Evolutionary conservation across 2,113 vertebrate species (phyloP).

Genomic region (Piprites chloris): DNA sequence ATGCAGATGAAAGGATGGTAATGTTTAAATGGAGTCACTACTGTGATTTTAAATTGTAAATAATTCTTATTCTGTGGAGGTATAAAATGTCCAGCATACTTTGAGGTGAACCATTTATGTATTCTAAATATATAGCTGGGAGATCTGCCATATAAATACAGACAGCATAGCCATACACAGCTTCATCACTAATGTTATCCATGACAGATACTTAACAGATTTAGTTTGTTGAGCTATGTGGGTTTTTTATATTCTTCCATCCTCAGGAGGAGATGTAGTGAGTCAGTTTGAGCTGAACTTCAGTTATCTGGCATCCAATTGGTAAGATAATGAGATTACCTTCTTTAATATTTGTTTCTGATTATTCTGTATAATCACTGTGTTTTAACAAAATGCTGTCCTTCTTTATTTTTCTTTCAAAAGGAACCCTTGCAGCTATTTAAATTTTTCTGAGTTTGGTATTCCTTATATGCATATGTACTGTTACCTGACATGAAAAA

Average conservation of each 20-base stretch:
- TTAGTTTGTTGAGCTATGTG: neutral
- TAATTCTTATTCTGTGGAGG: neutral
- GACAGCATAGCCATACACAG: neutral
- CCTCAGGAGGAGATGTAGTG: conserved; percentile 77
- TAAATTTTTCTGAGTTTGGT: neutral
- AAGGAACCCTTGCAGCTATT: neutral
- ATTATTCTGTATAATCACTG: neutral
- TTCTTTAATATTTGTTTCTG: neutral
- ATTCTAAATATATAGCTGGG: neutral
- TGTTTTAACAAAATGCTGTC: neutral
- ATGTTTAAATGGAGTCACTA: neutral
- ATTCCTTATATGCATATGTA: neutral
- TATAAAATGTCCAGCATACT: neutral
- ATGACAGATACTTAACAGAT: neutral
- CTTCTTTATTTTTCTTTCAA: neutral
- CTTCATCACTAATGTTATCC: neutral
- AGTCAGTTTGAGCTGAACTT: conserved; percentile 80
- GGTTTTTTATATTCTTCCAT: neutral
- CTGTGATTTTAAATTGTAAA: neutral
- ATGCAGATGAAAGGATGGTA: neutral
- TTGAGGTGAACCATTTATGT: neutral
- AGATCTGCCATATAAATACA: neutral
- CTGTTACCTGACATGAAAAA: neutral
- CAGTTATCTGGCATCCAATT: conserved; percentile 68
- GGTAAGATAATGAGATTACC: conserved; percentile 62